phyloP scores from a whole-genome alignment of 2,113 vertebrate genomes.

The Gobius niger region DNA sequence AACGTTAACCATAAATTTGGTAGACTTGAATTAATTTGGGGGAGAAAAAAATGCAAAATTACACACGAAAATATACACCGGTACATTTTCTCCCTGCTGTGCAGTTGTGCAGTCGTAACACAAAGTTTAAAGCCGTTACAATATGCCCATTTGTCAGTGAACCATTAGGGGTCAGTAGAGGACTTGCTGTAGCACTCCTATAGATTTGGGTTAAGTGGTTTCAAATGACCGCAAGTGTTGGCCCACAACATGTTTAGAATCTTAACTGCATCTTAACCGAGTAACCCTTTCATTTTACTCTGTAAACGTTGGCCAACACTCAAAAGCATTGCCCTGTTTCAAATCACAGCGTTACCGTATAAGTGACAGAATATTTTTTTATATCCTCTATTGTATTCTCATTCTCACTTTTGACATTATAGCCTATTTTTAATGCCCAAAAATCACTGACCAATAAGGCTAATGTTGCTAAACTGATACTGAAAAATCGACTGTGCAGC shows the following conservation, averaged over 20 bases:
- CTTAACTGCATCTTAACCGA: neutral
- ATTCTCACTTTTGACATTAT: neutral
- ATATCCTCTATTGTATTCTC: neutral
- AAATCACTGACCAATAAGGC: neutral
- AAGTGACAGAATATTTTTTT: neutral
- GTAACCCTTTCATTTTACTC: neutral
- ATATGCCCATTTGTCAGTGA: neutral
- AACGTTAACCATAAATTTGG: neutral
- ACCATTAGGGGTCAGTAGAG: constrained; percentile 43
- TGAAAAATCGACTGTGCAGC: no score
- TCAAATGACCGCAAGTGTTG: neutral
- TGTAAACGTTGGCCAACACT: neutral
- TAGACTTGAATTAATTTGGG: neutral
- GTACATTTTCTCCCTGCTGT: no score
- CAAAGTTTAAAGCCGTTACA: neutral
- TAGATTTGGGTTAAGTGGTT: neutral
- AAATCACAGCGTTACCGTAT: neutral
- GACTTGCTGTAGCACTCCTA: constrained; percentile 3
- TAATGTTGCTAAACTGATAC: no score
- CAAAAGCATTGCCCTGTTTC: neutral
- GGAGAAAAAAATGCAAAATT: neutral
- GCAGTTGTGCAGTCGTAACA: no score
- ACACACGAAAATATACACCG: neutral
- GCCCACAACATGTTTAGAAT: neutral
- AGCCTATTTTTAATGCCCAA: neutral